phyloP scores from a whole-genome alignment of 2,113 vertebrate genomes.

The Ancistrus triradiatus region DNA sequence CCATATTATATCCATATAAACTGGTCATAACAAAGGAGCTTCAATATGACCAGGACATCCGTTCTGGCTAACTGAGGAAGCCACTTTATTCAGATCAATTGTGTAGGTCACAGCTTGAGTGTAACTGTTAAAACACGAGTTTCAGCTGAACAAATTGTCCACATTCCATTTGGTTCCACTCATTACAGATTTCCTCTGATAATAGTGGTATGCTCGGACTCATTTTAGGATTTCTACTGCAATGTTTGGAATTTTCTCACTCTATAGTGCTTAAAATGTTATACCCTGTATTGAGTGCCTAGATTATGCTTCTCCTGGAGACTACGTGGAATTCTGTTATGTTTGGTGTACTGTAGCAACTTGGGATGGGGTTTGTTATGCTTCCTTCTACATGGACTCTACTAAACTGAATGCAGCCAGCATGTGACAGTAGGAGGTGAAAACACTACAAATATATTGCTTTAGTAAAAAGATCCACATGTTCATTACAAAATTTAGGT shows the following conservation, averaged over 20 bases:
- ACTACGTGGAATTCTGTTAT: background rate
- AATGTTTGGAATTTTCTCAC: no score
- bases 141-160: background rate
- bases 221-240: background rate
- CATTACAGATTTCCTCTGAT: slow-evolving; percentile 34
- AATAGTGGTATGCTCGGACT: background rate
- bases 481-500: no score
- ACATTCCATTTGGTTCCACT: slow-evolving; percentile 28
- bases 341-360: slow-evolving; percentile 2
- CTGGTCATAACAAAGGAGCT: slow-evolving; percentile 7
- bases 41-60: slow-evolving; percentile 40
- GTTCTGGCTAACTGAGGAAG: slow-evolving; percentile 21
- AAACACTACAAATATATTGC: no score
- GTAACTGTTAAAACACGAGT: background rate
- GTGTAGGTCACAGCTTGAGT: slow-evolving; percentile 20
- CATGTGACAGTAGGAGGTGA: no score
- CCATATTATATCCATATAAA: slow-evolving; percentile 15
- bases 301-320: no score
- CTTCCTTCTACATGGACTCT: background rate
- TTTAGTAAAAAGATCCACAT: no score
- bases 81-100: slow-evolving; percentile 28
- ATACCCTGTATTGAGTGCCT: no score
- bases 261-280: no score
- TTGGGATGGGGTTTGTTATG: background rate
- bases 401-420: background rate